Percentiles rank a stretch among this genome's conserved stretches.
Conservation (phyloP, 2,113 vertebrate genomes). For the Todiramphus saurophagus region DNA sequence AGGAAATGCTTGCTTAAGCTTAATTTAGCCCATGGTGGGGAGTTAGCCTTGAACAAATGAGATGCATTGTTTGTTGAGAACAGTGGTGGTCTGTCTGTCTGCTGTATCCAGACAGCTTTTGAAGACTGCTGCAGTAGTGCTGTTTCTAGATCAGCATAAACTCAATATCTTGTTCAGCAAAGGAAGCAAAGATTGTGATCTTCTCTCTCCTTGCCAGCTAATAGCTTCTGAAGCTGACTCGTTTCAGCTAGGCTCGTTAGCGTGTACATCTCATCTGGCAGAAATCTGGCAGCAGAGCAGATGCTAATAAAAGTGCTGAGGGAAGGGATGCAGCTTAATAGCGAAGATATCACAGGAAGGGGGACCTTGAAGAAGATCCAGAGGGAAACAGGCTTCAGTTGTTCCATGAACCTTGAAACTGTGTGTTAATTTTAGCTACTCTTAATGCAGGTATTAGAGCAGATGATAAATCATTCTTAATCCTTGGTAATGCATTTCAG, state of each 20-base stretch:
- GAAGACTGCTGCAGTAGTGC: neutral
- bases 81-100: neutral
- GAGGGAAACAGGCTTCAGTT: neutral
- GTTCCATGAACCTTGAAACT: neutral
- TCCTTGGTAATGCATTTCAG: neutral
- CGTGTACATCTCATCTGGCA: neutral
- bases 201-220: neutral
- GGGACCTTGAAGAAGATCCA: neutral
- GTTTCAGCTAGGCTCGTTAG: neutral
- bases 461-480: neutral
- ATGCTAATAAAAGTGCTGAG: neutral
- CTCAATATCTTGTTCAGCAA: neutral
- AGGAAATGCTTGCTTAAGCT: neutral
- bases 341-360: neutral
- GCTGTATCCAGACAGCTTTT: neutral
- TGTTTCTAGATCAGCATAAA: conserved; percentile 12
- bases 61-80: neutral
- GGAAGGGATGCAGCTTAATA: neutral
- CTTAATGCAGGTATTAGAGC: neutral
- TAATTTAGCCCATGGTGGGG: neutral
- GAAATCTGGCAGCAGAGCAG: neutral
- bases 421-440: neutral
- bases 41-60: neutral
- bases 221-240: neutral
- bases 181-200: neutral